Evolutionary conservation across 2,888 invertebrate species (phyloP), one percentile per base, ranked within the genome.

Genomic region (Rotaria socialis): DNA sequence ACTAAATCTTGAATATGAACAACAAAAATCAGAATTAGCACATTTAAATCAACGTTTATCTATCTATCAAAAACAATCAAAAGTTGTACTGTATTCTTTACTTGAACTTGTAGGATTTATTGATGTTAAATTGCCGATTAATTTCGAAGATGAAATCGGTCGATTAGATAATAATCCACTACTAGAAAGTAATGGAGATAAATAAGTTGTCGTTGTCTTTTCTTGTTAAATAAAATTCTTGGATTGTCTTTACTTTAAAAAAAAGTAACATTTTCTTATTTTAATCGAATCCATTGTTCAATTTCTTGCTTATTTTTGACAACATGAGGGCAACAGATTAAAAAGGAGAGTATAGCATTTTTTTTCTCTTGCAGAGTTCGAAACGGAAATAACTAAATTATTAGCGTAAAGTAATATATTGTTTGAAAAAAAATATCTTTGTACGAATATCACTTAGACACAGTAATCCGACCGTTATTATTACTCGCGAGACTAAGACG

Each of bases 141-240:
- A 80, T 80, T 80, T 80, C n/a, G 80, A 80, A 80, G 80, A 80
- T 47, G 80, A 80, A 47, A 80, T 80, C 35, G 80, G 80, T 47
- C 43, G 80, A 24, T 80, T 80, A 80, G 80, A 80, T n/a, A 80
- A 47, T 80, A 43, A 80, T 80, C 67, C 67, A 14, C 35, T 67
- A 67, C 16, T 67, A 67, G 67, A 67, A 41, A 67, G 14, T 35
- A 67, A 67, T 67, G 67, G 67, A 67, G 67, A 67, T 67, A 27
- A 35, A 67, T 67, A 41, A 35, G 1, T 35, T 19, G n/a, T 67
- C 35, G 16, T 5, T 67, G 35, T 67, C 6, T 67, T 35, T 3
- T 67, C 16, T 35, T 67, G 35, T 67, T 67, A 35, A 67, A 67
- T 67, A 67, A 67, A 60, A 67, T 67, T 19, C 35, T 67, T 41